Evolutionary conservation across 1,140 invertebrate species (phyloP).

Genomic region (Penaeus vannamei): DNA sequence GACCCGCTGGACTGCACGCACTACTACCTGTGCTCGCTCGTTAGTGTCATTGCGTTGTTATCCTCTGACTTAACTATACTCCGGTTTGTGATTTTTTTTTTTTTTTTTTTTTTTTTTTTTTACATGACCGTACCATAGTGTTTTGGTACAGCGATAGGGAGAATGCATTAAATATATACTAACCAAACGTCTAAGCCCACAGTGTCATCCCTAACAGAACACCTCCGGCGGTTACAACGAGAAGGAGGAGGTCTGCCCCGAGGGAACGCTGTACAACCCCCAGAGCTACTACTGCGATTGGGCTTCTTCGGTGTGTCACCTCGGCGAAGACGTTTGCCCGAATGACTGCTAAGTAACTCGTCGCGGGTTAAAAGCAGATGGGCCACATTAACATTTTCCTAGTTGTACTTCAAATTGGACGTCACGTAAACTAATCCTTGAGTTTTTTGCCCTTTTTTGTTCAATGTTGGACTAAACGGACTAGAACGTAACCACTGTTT

Average conservation of each 20-base stretch:
- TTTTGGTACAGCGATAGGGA: background rate
- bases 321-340: slow-evolving; percentile 24
- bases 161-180: background rate
- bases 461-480: no score
- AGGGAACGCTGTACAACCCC: slow-evolving; percentile 50
- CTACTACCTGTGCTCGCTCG: slow-evolving; percentile 37
- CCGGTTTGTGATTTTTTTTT: background rate
- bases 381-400: no score
- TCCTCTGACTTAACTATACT: background rate
- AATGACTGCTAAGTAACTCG: slow-evolving; percentile 20
- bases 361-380: no score
- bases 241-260: slow-evolving; percentile 19
- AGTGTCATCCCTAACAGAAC: background rate
- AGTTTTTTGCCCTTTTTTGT: no score
- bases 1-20: slow-evolving; percentile 28
- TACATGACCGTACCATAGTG: background rate
- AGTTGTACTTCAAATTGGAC: no score
- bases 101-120: background rate
- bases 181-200: background rate
- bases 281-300: slow-evolving; percentile 46
- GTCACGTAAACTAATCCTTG: no score
- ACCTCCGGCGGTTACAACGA: slow-evolving; percentile 35
- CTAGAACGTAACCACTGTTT: no score
- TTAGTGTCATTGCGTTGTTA: background rate
- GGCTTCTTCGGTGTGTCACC: slow-evolving; percentile 33